Conservation (phyloP, 2,113 vertebrate species). For the Erythrolamprus reginae region DNA sequence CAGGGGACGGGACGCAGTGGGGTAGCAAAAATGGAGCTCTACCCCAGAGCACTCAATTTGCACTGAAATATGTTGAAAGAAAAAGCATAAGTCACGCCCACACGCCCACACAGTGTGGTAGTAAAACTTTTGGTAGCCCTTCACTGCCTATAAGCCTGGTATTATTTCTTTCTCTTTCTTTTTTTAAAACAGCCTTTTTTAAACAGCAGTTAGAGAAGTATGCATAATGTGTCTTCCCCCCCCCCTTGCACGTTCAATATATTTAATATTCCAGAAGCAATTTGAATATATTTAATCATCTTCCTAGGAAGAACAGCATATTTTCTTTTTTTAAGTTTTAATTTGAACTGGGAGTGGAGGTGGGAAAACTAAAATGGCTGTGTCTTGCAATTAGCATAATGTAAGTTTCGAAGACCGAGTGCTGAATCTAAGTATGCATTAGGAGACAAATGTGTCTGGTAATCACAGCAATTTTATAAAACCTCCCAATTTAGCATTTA, state of each 20-base stretch:
- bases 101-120: no score
- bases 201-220: background rate
- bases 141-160: accelerated
- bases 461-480: slow-evolving; percentile 6
- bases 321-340: background rate
- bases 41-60: no score
- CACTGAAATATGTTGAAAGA: no score
- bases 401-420: background rate
- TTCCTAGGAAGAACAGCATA: background rate
- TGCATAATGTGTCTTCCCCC: background rate
- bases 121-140: no score
- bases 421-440: background rate
- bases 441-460: slow-evolving; percentile 1
- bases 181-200: background rate
- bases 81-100: no score
- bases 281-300: background rate
- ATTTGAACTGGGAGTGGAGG: background rate
- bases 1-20: no score
- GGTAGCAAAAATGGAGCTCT: no score
- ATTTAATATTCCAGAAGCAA: slow-evolving; percentile 17
- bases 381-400: background rate
- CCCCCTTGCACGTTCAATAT: background rate
- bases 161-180: background rate
- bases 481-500: background rate
- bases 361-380: background rate